Base-by-base conservation (phyloP, 2,797 vertebrate species). In the Helostoma temminkii region DNA sequence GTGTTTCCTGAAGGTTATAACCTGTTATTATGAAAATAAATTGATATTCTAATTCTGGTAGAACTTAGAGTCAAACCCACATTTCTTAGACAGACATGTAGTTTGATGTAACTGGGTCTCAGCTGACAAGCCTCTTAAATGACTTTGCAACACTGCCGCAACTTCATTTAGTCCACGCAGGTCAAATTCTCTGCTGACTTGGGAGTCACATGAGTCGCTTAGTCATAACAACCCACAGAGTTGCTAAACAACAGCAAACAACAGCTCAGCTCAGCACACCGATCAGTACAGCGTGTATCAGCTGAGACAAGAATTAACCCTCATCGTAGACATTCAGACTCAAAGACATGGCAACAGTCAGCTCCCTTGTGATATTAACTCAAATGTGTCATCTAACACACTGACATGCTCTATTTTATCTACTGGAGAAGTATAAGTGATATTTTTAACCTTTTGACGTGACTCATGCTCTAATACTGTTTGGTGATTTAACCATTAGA, bases 131-230 rank as follows among this genome's bases (percentile, higher is more conserved):
- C 1, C 18, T 3, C 37, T n/a, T 0, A 41, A 65, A 32, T 9
- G 22, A 36, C 39, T 54, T 32, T 49, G 66, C 66, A 76, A 69
- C 37, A 6, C 37, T 53, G 62, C 32, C 48, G 61, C 58, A 71
- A 62, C 73, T 58, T 21, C 14, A 16, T 28, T 6, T 4, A 15
- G 18, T 39, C 45, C 30, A 30, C 1, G 22, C 15, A 74, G 71
- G 49, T 32, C 10, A n/a, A 32, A 70, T 8, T 75, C 85, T 75
- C 87, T 69, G 72, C 52, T 88, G 86, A 91, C 68, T 90, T 37
- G 1, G n/a, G 16, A 48, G 70, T 87, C 88, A 91, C 71, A 34
- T 89, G 88, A 86, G 67, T 0, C 1, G 18, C 15, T 80, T 78
- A 76, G 84, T 82, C 85, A 82, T 91, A 83, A 68, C 82, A 6